Base-by-base conservation (phyloP, 2,113 vertebrate genomes). In the Leptobrachium leishanense region DNA sequence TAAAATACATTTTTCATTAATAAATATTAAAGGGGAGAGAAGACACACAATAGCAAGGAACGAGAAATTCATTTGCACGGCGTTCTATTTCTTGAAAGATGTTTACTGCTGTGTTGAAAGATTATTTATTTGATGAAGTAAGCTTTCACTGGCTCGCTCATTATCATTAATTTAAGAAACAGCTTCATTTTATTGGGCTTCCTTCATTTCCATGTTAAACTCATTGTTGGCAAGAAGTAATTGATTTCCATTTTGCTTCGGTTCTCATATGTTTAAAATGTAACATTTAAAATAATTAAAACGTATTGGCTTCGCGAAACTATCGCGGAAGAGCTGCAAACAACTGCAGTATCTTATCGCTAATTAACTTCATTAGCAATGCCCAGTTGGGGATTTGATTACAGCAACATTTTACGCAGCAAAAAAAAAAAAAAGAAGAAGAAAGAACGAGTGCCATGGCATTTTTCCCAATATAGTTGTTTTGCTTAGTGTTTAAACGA, bases 151-250 rank as follows among this genome's bases (percentile, higher is more conserved):
- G 40, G 72, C 11, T 71, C 81, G 7, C 53, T 81, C 59, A 50
- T 4, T 75, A 66, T 43, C 4, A 41, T 75, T 84, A 42, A 54
- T 85, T 84, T 85, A 70, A 78, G 80, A 77, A 79, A 72, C n/a
- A 42, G 54, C 65, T 11, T 41, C 77, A 9, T 55, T 79, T 41
- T 46, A 77, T 43, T 76, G 13, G 11, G 2, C 10, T 85, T 82
- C 6, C 67, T 81, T 84, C 87, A 62, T 84, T 84, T 81, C 79
- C 82, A 55, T 82, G 40, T 39, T 87, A 74, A 87, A 87, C 85
- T 63, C 20, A 57, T 84, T 88, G 85, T 86, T 63, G n/a, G 50
- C 79, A 69, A 79, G 2, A 77, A 85, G 82, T 79, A 74, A 72
- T 63, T 54, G 43, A 80, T 85, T 84, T 82, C 44, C 74, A 63